Conservation (phyloP, 1,140 invertebrate genomes). For the Lepidurus arcticus region DNA sequence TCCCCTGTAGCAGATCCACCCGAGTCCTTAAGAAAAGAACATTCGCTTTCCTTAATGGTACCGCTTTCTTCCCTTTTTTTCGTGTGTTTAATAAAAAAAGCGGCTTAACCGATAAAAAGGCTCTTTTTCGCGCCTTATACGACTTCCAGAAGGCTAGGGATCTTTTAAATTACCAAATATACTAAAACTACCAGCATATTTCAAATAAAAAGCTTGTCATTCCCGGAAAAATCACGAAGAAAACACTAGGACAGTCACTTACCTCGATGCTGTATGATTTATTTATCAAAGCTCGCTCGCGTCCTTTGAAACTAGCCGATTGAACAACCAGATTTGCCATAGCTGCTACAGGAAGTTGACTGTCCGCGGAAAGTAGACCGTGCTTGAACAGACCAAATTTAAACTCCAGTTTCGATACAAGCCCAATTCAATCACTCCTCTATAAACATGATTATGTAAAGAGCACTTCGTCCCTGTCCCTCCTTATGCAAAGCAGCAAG, state of each 20-base stretch:
- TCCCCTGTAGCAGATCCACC: not conserved
- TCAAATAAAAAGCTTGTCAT: not conserved
- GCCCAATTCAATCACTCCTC: not conserved
- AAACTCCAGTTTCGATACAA: not conserved
- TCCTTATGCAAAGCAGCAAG: not conserved
- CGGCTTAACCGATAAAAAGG: not conserved
- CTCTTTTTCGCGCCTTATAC: not conserved
- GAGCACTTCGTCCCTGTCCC: not conserved
- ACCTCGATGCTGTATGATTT: slow-evolving; percentile 97
- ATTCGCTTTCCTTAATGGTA: not conserved
- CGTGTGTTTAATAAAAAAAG: not conserved
- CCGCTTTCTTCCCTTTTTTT: not conserved
- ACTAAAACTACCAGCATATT: not conserved
- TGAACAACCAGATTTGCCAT: not conserved
- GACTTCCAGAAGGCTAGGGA: not conserved
- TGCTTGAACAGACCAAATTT: not conserved
- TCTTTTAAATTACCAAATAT: not conserved
- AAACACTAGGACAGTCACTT: slow-evolving; percentile 46
- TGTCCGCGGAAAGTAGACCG: not conserved
- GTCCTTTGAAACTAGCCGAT: not conserved
- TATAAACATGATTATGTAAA: not conserved
- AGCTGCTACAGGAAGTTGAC: not conserved
- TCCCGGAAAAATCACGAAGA: not conserved
- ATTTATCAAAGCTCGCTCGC: slow-evolving; percentile 55
- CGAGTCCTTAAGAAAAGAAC: not conserved